These are phyloP conservation scores for Callipepla californica DNA, from an alignment of 2,113 vertebrate genomes.

Conservation along the genomic window DNA sequence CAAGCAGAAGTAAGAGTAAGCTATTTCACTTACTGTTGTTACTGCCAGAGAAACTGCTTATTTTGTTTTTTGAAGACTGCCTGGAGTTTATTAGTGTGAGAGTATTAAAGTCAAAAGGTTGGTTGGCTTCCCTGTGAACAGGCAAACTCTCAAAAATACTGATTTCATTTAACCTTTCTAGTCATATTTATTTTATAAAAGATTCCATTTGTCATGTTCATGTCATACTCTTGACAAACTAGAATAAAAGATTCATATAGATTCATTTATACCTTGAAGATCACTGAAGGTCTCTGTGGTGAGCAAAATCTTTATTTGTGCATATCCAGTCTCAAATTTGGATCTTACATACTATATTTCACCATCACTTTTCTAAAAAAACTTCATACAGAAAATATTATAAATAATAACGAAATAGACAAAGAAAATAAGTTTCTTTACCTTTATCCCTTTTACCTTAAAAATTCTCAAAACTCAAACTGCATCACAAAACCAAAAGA, in stretches of 20 bases:
- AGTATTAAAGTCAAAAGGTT: not conserved
- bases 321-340: not conserved
- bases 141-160: not conserved
- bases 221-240: not conserved
- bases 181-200: not conserved
- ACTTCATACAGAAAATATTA: not conserved
- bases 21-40: not conserved
- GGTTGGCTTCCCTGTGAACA: not conserved
- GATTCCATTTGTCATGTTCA: not conserved
- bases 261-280: not conserved
- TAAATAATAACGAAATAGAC: not conserved
- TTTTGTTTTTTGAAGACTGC: not conserved
- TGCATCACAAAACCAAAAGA: not conserved
- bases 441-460: not conserved
- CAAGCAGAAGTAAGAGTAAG: not conserved
- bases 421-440: not conserved
- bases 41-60: not conserved
- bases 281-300: not conserved
- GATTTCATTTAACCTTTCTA: conserved; percentile 4
- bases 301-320: not conserved
- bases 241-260: not conserved
- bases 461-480: not conserved
- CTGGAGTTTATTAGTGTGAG: not conserved
- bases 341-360: not conserved
- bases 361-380: not conserved